Conservation (phyloP, 1,140 invertebrate species). For the Stegodyphus dumicola region DNA sequence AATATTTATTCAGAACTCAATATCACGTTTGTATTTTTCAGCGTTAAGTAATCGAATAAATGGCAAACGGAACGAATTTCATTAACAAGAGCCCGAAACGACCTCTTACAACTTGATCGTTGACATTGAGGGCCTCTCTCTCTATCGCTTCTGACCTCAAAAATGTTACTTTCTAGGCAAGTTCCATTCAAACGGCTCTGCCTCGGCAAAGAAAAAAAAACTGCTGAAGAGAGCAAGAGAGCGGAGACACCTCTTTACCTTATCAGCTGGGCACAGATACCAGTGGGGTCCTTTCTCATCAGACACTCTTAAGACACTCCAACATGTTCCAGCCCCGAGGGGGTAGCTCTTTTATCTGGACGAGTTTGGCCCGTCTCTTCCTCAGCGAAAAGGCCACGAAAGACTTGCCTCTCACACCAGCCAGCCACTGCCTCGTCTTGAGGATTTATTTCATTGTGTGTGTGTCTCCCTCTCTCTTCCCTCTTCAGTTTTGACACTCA, state of each 20-base stretch:
- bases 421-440: neutral
- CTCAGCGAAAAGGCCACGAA: neutral
- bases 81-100: neutral
- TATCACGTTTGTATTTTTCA: too few relatives aligned
- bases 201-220: slow-evolving; percentile 4
- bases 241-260: slow-evolving; percentile 26
- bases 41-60: neutral
- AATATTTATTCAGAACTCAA: too few relatives aligned
- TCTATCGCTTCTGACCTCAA: too few relatives aligned
- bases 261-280: slow-evolving; percentile 27
- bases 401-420: slow-evolving; percentile 8
- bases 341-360: slow-evolving; percentile 20
- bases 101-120: neutral
- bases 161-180: too few relatives aligned
- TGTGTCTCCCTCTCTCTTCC: neutral
- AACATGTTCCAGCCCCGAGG: slow-evolving; percentile 12
- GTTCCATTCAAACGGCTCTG: too few relatives aligned
- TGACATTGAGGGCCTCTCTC: neutral
- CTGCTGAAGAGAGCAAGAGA: neutral
- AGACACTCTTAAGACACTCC: slow-evolving; percentile 30
- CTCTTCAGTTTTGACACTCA: slow-evolving; percentile 8
- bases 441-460: slow-evolving; percentile 14
- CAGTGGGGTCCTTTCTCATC: slow-evolving; percentile 27
- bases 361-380: slow-evolving; percentile 20
- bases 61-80: slow-evolving; percentile 5